A percentile compares a stretch with the other conserved stretches of the same genome.
Evolutionary conservation across 2,888 invertebrate genomes (phyloP).

Genomic region (Temnothorax unifasciatus): DNA sequence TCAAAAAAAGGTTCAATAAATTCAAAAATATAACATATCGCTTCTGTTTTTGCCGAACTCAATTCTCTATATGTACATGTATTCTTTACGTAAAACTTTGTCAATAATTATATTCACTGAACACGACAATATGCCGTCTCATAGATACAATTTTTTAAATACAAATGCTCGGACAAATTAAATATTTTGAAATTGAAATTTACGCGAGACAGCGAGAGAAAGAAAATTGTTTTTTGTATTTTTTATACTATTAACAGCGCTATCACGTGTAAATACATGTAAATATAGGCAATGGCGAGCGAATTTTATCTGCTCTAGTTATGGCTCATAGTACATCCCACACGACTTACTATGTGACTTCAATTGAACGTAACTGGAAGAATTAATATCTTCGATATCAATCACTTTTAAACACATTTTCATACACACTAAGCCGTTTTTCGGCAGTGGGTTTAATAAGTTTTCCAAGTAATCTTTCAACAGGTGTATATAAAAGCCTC

Average conservation of each 20-base stretch:
- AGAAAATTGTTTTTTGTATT: not conserved
- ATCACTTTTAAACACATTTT: not conserved
- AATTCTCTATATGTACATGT: not conserved
- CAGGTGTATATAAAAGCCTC: not conserved
- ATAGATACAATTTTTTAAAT: not conserved
- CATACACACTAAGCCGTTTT: not conserved
- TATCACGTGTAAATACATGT: not conserved
- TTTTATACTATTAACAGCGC: not conserved
- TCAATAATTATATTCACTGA: not conserved
- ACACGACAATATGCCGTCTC: not conserved
- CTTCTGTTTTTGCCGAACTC: not conserved
- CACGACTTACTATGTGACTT: not conserved
- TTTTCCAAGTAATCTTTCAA: not conserved
- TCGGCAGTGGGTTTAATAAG: not conserved
- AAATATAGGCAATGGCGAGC: not conserved
- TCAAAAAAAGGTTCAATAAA: not conserved
- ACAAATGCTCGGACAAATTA: not conserved
- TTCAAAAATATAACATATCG: not conserved
- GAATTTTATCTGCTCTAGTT: slow-evolving; percentile 42
- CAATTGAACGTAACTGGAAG: slow-evolving; percentile 31
- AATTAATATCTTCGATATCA: slow-evolving; percentile 12
- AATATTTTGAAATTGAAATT: not conserved
- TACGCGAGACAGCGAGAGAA: not conserved
- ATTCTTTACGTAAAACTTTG: not conserved
- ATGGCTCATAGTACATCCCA: not conserved